These are phyloP conservation scores for Etheostoma spectabile DNA, from an alignment of 2,113 vertebrate genomes.

Conservation along the genomic window DNA sequence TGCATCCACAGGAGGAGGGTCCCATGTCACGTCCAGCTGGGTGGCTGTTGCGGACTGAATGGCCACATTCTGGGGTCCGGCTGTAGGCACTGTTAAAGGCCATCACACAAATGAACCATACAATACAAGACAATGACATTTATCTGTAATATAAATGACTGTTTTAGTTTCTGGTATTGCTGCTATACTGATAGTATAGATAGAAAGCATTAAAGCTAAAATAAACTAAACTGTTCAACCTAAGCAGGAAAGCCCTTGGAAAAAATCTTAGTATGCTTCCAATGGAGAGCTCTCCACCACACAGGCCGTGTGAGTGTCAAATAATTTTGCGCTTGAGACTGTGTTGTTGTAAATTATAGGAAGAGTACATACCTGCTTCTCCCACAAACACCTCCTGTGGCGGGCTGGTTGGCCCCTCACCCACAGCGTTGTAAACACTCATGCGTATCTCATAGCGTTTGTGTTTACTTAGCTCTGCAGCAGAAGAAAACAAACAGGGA, in stretches of 20 bases:
- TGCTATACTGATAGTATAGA: not conserved
- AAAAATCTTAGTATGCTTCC: not conserved
- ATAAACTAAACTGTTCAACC: not conserved
- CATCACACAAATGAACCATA: not conserved
- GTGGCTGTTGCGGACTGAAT: constrained; percentile 91
- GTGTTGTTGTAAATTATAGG: constrained; percentile 4
- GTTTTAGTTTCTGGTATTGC: not conserved
- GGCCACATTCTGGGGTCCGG: constrained; percentile 88
- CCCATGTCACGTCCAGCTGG: constrained; percentile 96
- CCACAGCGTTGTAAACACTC: constrained; percentile 95
- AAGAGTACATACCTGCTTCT: constrained; percentile 89
- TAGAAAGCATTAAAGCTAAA: not conserved
- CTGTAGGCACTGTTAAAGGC: constrained; percentile 89
- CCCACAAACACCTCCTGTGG: constrained; percentile 98
- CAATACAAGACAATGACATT: not conserved
- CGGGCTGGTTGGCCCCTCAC: constrained; percentile 91
- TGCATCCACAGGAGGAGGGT: constrained; percentile 89
- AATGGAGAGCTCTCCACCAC: not conserved
- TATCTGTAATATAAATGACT: not conserved
- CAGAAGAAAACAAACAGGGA: constrained; percentile 17
- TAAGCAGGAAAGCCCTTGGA: not conserved
- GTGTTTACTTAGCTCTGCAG: constrained; percentile 93
- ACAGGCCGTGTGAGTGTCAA: not conserved
- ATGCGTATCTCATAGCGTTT: constrained; percentile 95
- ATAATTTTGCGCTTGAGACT: not conserved